Conservation (phyloP, 2,888 invertebrate genomes). For the Amorpha juglandis region DNA sequence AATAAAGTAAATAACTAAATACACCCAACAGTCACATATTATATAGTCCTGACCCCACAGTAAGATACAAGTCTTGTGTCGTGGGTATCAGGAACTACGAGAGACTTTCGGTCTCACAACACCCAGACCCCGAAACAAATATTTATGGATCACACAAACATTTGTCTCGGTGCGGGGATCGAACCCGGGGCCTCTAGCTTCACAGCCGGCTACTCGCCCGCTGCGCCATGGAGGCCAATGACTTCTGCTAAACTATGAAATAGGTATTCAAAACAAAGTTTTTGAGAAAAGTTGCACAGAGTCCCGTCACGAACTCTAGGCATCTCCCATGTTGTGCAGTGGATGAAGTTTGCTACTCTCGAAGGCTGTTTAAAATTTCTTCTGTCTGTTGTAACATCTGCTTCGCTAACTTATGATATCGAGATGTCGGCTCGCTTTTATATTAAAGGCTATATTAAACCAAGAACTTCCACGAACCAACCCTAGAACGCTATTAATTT, state of each 20-base stretch:
- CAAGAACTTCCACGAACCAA: neutral
- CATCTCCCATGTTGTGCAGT: neutral
- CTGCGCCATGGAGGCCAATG: too few relatives aligned
- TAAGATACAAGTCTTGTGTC: too few relatives aligned
- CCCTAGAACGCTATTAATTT: neutral
- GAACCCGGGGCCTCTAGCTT: too few relatives aligned
- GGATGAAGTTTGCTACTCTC: slow-evolving; percentile 7
- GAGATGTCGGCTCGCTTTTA: neutral
- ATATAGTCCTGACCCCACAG: too few relatives aligned
- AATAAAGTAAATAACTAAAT: too few relatives aligned
- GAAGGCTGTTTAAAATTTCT: slow-evolving; percentile 21
- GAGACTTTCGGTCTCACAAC: too few relatives aligned
- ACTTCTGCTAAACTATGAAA: neutral
- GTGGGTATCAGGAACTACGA: too few relatives aligned
- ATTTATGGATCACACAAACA: too few relatives aligned
- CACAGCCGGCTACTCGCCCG: too few relatives aligned
- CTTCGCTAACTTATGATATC: slow-evolving; percentile 15
- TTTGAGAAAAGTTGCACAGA: neutral
- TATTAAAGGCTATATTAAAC: slow-evolving; percentile 10
- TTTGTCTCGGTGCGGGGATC: too few relatives aligned
- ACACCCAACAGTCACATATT: too few relatives aligned
- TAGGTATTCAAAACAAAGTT: neutral
- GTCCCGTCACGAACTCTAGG: neutral
- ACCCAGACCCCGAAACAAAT: too few relatives aligned
- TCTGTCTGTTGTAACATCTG: slow-evolving; percentile 12